These are phyloP conservation scores for Gari tellinella DNA, from an alignment of 2,888 invertebrate species.

Conservation along the genomic window DNA sequence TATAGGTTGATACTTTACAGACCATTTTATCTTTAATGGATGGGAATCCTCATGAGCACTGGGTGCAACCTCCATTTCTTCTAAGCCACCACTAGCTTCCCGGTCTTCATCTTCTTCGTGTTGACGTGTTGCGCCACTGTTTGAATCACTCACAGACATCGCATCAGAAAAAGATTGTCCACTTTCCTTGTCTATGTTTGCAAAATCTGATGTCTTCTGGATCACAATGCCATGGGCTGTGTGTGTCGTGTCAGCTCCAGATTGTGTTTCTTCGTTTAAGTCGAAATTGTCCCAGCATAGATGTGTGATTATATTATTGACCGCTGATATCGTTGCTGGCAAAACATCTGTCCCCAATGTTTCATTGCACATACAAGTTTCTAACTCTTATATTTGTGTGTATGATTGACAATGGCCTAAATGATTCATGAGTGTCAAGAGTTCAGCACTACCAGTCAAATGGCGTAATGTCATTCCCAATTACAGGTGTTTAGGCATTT, in stretches of 20 bases:
- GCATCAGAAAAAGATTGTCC: no score
- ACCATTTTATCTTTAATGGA: no score
- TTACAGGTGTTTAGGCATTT: conserved; percentile 37
- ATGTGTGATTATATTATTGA: conserved; percentile 39
- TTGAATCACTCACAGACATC: no score
- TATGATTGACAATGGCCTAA: conserved; percentile 48
- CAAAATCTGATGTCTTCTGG: no score
- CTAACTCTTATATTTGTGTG: conserved; percentile 31
- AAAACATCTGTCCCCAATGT: conserved; percentile 17
- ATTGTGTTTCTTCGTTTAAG: conserved; percentile 44
- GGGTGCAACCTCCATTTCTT: no score
- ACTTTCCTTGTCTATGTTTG: no score
- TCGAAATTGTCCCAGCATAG: conserved; percentile 57
- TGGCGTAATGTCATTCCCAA: conserved; percentile 48
- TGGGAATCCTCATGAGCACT: no score
- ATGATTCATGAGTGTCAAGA: conserved; percentile 41
- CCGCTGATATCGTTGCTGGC: conserved; percentile 19
- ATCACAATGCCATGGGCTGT: conserved; percentile 49
- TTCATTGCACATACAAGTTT: conserved; percentile 48
- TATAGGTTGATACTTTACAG: no score
- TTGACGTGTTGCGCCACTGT: no score
- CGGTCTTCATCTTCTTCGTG: no score
- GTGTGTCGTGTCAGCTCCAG: conserved; percentile 45
- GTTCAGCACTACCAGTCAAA: conserved; percentile 52
- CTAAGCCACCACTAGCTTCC: no score